A percentile compares a stretch with the other conserved stretches of the same genome.
Conservation (phyloP, 2,888 invertebrate species). For the Patella ulyssiponensis region DNA sequence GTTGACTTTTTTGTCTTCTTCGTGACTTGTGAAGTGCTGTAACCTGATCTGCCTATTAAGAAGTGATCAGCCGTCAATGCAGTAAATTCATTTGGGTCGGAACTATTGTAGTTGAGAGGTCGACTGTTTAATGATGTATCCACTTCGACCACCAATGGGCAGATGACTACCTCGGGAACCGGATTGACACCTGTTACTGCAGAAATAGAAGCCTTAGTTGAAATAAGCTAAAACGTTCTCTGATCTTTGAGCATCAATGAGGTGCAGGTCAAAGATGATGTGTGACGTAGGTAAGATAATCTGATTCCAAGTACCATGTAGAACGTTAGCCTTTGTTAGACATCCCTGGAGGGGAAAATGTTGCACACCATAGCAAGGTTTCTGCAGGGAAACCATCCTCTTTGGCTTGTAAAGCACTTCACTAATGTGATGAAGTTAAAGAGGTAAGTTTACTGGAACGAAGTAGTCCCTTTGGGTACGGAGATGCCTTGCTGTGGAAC, state of each 20-base stretch:
- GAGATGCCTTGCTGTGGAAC: too few species aligned
- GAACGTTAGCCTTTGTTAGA: too few species aligned
- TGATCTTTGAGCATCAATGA: not conserved
- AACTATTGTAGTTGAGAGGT: conserved; percentile 25
- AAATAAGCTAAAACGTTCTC: conserved; percentile 43
- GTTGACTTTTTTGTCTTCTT: conserved; percentile 9
- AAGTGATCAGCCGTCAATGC: conserved; percentile 28
- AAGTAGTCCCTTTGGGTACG: too few species aligned
- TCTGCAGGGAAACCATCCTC: too few species aligned
- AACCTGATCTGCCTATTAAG: conserved; percentile 12
- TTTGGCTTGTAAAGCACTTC: too few species aligned
- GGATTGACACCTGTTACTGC: not conserved
- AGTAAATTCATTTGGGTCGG: conserved; percentile 20
- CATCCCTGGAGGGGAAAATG: too few species aligned
- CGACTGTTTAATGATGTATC: conserved; percentile 27
- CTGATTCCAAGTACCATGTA: too few species aligned
- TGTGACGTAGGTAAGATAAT: too few species aligned
- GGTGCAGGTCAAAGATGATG: not conserved
- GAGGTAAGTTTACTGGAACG: too few species aligned
- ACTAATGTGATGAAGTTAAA: too few species aligned
- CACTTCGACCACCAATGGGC: conserved; percentile 21
- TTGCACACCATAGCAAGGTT: too few species aligned
- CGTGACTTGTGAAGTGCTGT: not conserved
- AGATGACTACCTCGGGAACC: not conserved
- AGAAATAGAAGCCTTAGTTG: conserved; percentile 51